These are phyloP conservation scores for Schizaphis graminum DNA, from an alignment of 2,888 invertebrate species.

Conservation along the genomic window DNA sequence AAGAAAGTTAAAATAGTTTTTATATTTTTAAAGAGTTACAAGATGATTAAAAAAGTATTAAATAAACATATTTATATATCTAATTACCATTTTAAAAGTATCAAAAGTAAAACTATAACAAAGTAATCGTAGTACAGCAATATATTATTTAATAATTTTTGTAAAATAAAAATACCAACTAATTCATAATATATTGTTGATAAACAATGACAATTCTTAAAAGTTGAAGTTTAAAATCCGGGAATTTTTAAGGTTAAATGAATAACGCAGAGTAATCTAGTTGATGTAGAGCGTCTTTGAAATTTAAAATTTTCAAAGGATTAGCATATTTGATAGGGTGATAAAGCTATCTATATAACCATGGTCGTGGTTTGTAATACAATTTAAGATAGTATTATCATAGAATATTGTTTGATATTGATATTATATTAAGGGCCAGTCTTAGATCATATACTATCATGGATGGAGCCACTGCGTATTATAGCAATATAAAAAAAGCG, in stretches of 20 bases:
- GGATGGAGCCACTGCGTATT: too few species aligned
- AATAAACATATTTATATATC: neutral
- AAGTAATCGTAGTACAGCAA: neutral
- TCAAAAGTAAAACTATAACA: neutral
- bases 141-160: neutral
- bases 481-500: too few species aligned
- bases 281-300: conserved; percentile 27
- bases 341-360: too few species aligned
- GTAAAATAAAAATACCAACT: neutral
- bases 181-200: conserved; percentile 26
- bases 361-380: too few species aligned
- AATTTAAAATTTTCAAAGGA: neutral
- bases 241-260: conserved; percentile 54
- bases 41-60: neutral
- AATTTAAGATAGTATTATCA: too few species aligned
- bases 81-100: conserved; percentile 47
- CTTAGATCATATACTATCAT: too few species aligned
- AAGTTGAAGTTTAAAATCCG: conserved; percentile 35
- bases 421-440: too few species aligned
- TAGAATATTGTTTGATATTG: too few species aligned
- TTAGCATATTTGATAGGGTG: too few species aligned
- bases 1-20: neutral
- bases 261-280: conserved; percentile 52
- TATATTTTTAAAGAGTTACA: neutral
- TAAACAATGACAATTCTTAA: conserved; percentile 63